Conservation (phyloP, 2,888 invertebrate species). For the Idaea dimidiata region DNA sequence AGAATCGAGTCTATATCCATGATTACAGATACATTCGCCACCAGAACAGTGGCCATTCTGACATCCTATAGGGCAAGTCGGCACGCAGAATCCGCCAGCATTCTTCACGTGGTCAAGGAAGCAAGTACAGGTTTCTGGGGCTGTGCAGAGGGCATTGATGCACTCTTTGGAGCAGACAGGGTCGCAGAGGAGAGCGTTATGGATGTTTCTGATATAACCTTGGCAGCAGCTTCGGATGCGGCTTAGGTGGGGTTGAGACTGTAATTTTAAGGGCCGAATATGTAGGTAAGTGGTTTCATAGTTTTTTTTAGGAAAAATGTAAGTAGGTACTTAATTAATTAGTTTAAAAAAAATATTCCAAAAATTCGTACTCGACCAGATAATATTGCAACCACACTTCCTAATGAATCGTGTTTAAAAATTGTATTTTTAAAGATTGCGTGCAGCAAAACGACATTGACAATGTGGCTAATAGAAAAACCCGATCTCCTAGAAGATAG, state of each 20-base stretch:
- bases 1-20: slow-evolving; percentile 78
- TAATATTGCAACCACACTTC: too few species aligned
- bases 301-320: too few species aligned
- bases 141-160: slow-evolving; percentile 82
- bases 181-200: slow-evolving; percentile 79
- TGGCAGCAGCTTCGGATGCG: slow-evolving; percentile 86
- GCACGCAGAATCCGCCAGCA: slow-evolving; percentile 76
- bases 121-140: slow-evolving; percentile 83
- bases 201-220: slow-evolving; percentile 83
- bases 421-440: too few species aligned
- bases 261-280: slow-evolving; percentile 11
- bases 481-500: too few species aligned
- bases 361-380: too few species aligned
- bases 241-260: slow-evolving; percentile 83
- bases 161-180: slow-evolving; percentile 83
- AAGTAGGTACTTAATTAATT: too few species aligned
- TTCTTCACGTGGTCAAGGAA: slow-evolving; percentile 82
- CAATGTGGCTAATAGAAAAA: too few species aligned
- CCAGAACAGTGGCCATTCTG: slow-evolving; percentile 83
- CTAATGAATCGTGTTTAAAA: too few species aligned
- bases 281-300: too few species aligned
- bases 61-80: slow-evolving; percentile 86
- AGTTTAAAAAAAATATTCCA: too few species aligned
- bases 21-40: slow-evolving; percentile 83
- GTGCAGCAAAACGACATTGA: too few species aligned